A percentile compares a stretch with the other conserved stretches of the same genome.
These are phyloP conservation scores for Anableps anableps DNA, from an alignment of 2,797 vertebrate species.

Conservation along the genomic window DNA sequence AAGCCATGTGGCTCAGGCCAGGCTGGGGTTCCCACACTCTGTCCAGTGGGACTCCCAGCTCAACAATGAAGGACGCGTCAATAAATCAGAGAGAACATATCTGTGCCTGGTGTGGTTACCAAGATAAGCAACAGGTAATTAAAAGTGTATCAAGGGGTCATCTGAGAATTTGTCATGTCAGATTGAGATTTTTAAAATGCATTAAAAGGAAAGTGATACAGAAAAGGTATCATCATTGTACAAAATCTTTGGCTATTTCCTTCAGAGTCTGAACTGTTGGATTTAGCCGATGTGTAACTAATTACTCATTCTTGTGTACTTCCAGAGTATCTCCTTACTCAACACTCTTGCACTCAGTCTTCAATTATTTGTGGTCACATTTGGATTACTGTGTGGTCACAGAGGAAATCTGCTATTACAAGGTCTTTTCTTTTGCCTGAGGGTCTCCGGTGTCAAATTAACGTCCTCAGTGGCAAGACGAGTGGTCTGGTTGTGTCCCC, in stretches of 20 bases:
- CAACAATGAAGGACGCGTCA: conserved; percentile 79
- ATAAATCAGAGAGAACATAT: conserved; percentile 74
- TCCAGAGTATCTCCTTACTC: background rate
- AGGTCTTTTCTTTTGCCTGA: background rate
- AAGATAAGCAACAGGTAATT: conserved; percentile 76
- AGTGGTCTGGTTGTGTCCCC: conserved; percentile 45
- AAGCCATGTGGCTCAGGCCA: conserved; percentile 71
- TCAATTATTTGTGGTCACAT: background rate
- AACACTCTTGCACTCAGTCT: background rate
- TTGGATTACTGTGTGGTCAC: background rate
- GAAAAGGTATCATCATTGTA: conserved; percentile 17
- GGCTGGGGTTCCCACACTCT: conserved; percentile 86
- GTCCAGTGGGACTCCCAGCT: conserved; percentile 75
- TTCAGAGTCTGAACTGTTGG: background rate
- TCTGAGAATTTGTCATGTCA: conserved; percentile 32
- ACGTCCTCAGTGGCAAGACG: conserved; percentile 57
- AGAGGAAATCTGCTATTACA: conserved; percentile 9
- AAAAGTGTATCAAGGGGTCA: conserved; percentile 50
- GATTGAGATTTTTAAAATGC: conserved; percentile 11
- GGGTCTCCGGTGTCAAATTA: conserved; percentile 47
- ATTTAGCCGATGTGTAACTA: background rate
- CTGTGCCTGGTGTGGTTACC: conserved; percentile 70
- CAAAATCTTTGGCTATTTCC: background rate
- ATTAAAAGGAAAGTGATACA: conserved; percentile 15
- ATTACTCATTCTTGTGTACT: background rate